These are phyloP conservation scores for Trachops cirrhosus DNA, from an alignment of 2,797 vertebrate genomes.

Conservation along the genomic window DNA sequence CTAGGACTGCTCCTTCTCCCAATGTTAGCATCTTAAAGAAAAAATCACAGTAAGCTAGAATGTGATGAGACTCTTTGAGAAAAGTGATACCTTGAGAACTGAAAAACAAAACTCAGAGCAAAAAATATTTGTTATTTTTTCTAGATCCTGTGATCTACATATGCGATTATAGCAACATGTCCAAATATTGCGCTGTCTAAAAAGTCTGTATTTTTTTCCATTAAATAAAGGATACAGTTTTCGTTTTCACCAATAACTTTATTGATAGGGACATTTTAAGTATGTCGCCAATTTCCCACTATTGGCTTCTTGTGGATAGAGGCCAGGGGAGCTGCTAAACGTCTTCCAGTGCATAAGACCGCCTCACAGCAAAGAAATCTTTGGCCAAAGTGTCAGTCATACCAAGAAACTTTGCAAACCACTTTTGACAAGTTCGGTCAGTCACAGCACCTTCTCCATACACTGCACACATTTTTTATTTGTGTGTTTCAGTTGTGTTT, in stretches of 20 bases:
- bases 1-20: not conserved
- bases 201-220: not conserved
- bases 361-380: not conserved
- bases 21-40: conserved; percentile 26
- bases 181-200: not conserved
- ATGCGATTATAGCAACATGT: not conserved
- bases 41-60: not conserved
- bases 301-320: not conserved
- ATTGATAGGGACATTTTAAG: not conserved
- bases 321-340: not conserved
- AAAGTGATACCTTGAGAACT: conserved; percentile 50
- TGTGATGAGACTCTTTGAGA: conserved; percentile 31
- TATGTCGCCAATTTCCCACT: not conserved
- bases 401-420: not conserved
- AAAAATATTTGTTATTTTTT: conserved; percentile 49
- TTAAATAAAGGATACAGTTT: not conserved
- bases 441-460: too few species aligned
- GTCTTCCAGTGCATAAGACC: not conserved
- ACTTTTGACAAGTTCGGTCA: not conserved
- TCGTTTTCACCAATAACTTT: not conserved
- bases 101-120: conserved; percentile 25
- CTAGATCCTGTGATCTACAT: not conserved
- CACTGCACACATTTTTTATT: too few species aligned
- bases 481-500: not conserved
- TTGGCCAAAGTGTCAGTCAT: not conserved